phyloP scores from a whole-genome alignment of 2,113 vertebrate species.

The Ornithorhynchus anatinus region DNA sequence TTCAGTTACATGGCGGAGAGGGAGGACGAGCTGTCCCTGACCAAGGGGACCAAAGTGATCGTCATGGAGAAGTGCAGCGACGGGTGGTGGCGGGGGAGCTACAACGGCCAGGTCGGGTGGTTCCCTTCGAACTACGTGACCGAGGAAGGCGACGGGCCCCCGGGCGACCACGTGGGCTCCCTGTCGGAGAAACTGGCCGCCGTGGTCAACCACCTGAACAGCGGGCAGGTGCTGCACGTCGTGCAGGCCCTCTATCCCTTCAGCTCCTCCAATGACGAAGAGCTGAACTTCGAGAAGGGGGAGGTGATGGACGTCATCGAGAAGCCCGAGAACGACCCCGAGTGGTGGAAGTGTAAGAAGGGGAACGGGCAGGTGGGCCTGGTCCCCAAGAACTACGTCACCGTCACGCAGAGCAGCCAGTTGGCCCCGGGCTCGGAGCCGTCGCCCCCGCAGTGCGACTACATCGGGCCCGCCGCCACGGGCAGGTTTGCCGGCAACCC shows the following conservation, averaged over 20 bases:
- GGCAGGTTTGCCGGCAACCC: constrained; percentile 88
- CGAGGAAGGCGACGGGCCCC: constrained; percentile 82
- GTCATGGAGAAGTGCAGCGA: constrained; percentile 95
- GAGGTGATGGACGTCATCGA: constrained; percentile 92
- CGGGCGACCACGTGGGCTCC: constrained; percentile 77
- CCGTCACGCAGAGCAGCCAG: constrained; percentile 80
- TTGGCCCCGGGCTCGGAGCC: constrained; percentile 75
- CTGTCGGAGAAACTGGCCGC: constrained; percentile 85
- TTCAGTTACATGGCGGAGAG: constrained; percentile 90
- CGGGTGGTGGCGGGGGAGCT: constrained; percentile 91
- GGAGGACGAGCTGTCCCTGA: constrained; percentile 87
- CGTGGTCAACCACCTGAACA: constrained; percentile 80
- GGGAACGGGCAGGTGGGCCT: constrained; percentile 85
- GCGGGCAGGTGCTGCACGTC: constrained; percentile 80
- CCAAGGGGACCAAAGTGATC: constrained; percentile 87
- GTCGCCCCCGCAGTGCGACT: constrained; percentile 85
- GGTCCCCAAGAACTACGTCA: constrained; percentile 92
- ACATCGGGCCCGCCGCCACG: constrained; percentile 81
- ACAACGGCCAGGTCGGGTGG: constrained; percentile 85
- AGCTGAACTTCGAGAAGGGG: constrained; percentile 90
- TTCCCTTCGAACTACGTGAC: constrained; percentile 93
- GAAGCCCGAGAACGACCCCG: constrained; percentile 90
- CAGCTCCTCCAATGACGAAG: constrained; percentile 87
- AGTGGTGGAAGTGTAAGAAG: constrained; percentile 94
- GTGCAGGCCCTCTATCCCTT: constrained; percentile 91